A percentile compares a stretch with the other conserved stretches of the same genome.
Evolutionary conservation across 2,113 vertebrate genomes (phyloP).

Genomic region (Micronycteris hirsuta): DNA sequence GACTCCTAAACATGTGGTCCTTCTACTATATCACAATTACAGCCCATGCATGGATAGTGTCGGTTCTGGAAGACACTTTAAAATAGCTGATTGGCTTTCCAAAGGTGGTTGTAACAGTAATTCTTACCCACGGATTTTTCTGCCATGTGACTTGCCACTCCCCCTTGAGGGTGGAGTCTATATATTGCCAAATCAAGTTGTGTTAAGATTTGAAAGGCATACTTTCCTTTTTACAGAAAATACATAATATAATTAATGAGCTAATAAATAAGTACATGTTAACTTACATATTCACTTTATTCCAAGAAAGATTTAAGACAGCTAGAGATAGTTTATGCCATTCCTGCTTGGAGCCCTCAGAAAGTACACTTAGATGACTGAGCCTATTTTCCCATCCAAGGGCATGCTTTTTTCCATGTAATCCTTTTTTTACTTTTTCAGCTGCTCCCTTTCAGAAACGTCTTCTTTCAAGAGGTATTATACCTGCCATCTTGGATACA

Average conservation of each 20-base stretch:
- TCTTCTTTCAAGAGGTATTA: constrained; percentile 17
- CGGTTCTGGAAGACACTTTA: background rate
- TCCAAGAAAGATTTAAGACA: background rate
- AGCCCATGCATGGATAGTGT: background rate
- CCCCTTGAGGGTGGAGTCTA: background rate
- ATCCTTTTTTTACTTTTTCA: background rate
- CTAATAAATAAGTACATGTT: background rate
- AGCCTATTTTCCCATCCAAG: background rate
- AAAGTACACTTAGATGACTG: background rate
- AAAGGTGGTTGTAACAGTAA: background rate
- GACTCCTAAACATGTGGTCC: background rate
- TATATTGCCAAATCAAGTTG: background rate
- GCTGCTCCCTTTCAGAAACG: background rate
- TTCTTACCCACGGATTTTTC: background rate
- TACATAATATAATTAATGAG: background rate
- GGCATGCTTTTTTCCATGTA: background rate
- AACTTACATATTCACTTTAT: background rate
- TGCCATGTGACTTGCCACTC: background rate
- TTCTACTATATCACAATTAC: background rate
- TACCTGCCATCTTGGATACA: background rate
- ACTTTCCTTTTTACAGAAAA: background rate
- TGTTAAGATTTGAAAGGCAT: background rate
- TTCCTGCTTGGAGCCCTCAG: background rate
- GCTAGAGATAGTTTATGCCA: background rate
- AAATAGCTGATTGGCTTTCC: background rate